Percentiles rank a stretch among this genome's conserved stretches.
These are phyloP conservation scores for Dicycla oo DNA, from an alignment of 2,888 invertebrate species.

Conservation along the genomic window DNA sequence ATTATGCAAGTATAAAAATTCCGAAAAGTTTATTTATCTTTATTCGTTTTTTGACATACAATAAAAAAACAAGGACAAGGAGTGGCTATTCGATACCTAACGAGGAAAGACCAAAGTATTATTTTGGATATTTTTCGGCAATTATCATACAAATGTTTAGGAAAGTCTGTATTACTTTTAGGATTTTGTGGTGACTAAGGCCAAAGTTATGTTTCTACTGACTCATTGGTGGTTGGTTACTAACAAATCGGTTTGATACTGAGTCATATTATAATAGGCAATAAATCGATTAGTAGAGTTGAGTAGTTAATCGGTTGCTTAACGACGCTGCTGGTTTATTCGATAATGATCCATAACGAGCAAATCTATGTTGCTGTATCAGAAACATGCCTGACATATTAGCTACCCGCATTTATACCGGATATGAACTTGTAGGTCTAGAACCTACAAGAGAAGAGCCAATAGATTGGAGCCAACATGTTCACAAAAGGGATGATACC, in stretches of 20 bases:
- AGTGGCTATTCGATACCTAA: not conserved
- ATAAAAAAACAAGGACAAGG: not conserved
- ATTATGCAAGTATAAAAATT: no score
- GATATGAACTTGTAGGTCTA: not conserved
- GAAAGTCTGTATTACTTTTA: slow-evolving; percentile 10
- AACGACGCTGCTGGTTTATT: no score
- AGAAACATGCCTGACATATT: not conserved
- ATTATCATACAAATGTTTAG: slow-evolving; percentile 3
- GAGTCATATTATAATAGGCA: slow-evolving; percentile 23
- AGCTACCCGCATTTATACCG: no score
- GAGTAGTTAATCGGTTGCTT: not conserved
- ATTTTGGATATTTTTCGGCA: slow-evolving; percentile 4
- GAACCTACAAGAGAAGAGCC: not conserved
- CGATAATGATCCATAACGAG: not conserved
- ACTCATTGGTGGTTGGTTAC: slow-evolving; percentile 22
- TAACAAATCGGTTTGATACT: slow-evolving; percentile 1
- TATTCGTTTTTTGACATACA: not conserved
- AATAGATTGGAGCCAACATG: not conserved
- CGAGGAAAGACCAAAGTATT: slow-evolving; percentile 19
- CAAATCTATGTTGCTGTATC: not conserved
- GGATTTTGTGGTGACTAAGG: slow-evolving; percentile 18
- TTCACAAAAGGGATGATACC: no score
- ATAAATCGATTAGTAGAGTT: not conserved
- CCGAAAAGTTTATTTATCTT: not conserved
- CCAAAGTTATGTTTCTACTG: not conserved